Base-by-base conservation (phyloP, 2,113 vertebrate species). In the Astatoreochromis straeleni region DNA sequence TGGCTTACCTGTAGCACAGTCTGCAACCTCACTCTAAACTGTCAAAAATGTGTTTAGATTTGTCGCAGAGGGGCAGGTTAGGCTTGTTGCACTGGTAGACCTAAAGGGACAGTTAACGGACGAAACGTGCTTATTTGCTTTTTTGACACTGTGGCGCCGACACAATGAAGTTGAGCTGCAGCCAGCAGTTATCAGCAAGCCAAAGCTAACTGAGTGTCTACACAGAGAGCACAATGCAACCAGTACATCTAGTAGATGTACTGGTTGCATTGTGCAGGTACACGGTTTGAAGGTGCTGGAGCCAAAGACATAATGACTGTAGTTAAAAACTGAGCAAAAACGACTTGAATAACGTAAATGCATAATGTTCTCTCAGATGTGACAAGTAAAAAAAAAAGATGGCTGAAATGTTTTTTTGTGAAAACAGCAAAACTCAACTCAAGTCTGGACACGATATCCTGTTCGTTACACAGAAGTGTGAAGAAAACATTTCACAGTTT, bases 1-100 rank as follows among this genome's bases (percentile, higher is more conserved):
- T 95, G 94, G 93, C 92, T 94, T 93, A 78, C 12, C 78, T n/a
- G 68, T 33, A 88, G 84, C 87, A 83, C 91, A 92, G 91, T 91
- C 90, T 91, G 93, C 85, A 90, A 88, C 84, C 79, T 91, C 86
- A 80, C 70, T 60, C 75, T 54, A 17, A 80, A 75, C 89, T 87
- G 81, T 90, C 88, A 86, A 85, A 91, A 83, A 88, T 81, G 84
- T 29, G 16, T 88, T 80, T 83, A 57, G 31, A 26, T 88, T 79
- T 21, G 68, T 57, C 13, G 17, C 9, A 54, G 24, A 86, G 53
- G 45, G 53, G 31, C 58, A 65, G 35, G 60, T 70, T 33, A 7
- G 49, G 45, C 73, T 78, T 65, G 65, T 82, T 10, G 4, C 31
- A 49, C 24, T 12, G 12, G 57, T 42, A 21, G 58, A 81, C 49